These are phyloP conservation scores for Gnatocerus cornutus DNA, from an alignment of 2,888 invertebrate species.

Conservation along the genomic window DNA sequence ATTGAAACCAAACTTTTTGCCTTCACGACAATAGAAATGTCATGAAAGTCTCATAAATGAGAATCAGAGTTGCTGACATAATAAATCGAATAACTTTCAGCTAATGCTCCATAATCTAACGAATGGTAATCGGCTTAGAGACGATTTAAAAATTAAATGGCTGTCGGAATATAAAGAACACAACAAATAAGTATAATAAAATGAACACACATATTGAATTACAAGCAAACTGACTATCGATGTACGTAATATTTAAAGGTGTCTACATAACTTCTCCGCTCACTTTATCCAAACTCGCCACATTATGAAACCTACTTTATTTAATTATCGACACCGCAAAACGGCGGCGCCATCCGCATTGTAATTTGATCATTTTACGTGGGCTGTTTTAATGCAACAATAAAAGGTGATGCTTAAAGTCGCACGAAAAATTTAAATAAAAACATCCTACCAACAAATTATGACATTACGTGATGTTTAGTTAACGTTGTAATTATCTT, in stretches of 20 bases:
- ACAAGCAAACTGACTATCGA: no score
- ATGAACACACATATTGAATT: no score
- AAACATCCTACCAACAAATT: slow-evolving; percentile 19
- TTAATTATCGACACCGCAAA: slow-evolving; percentile 21
- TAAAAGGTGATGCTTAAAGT: slow-evolving; percentile 18
- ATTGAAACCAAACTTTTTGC: no score
- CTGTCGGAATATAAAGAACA: slow-evolving; percentile 8
- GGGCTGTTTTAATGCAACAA: slow-evolving; percentile 19
- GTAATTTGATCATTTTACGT: slow-evolving; percentile 32
- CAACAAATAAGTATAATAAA: background rate
- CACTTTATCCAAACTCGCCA: background rate
- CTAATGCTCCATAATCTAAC: slow-evolving; percentile 37
- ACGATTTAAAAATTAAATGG: slow-evolving; percentile 29
- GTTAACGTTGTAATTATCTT: slow-evolving; percentile 7
- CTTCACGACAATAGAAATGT: slow-evolving; percentile 11
- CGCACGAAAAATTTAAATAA: slow-evolving; percentile 20
- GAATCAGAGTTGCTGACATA: slow-evolving; percentile 28
- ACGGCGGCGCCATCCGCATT: slow-evolving; percentile 20
- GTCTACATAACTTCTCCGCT: no score
- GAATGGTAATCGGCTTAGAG: slow-evolving; percentile 41
- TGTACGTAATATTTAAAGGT: background rate
- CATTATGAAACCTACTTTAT: slow-evolving; percentile 11
- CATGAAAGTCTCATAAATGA: slow-evolving; percentile 29
- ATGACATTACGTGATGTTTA: slow-evolving; percentile 28
- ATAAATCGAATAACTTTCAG: slow-evolving; percentile 40